phyloP scores from a whole-genome alignment of 2,888 invertebrate species.

The Melanostoma scalare region DNA sequence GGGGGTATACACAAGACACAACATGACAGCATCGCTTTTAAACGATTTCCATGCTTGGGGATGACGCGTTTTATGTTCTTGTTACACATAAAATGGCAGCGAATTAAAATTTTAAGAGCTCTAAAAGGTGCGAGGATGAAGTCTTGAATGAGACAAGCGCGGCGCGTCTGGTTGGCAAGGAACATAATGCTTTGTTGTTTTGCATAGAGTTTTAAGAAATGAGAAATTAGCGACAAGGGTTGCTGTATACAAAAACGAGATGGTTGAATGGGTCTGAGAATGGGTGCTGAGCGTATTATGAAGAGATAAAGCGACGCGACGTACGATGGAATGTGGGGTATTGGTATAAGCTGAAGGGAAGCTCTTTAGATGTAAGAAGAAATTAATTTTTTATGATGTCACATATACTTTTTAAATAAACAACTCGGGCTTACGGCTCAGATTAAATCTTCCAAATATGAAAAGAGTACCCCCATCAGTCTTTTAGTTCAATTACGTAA shows the following conservation, averaged over 20 bases:
- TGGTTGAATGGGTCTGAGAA: no score
- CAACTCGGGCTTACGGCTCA: no score
- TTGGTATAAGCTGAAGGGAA: no score
- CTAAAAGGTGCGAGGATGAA: slow-evolving; percentile 25
- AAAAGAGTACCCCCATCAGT: no score
- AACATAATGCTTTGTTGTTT: slow-evolving; percentile 12
- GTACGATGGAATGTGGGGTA: no score
- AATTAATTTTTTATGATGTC: no score
- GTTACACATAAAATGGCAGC: slow-evolving; percentile 55
- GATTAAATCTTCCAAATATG: no score
- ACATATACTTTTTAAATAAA: no score
- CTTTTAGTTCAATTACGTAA: no score
- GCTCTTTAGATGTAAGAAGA: no score
- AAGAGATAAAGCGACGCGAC: no score
- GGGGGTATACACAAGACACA: slow-evolving; percentile 7
- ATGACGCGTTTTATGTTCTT: slow-evolving; percentile 54
- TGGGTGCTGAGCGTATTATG: no score
- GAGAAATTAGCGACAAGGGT: slow-evolving; percentile 42
- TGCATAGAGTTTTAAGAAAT: slow-evolving; percentile 12
- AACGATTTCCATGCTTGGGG: slow-evolving; percentile 53
- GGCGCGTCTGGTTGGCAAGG: neutral
- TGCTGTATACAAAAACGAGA: slow-evolving; percentile 26
- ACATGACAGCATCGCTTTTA: slow-evolving; percentile 40
- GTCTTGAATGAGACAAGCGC: neutral
- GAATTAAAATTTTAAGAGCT: slow-evolving; percentile 70